Percentiles rank a stretch among this genome's conserved stretches.
Evolutionary conservation across 2,888 invertebrate species (phyloP).

Genomic region (Cryptosula pallasiana): DNA sequence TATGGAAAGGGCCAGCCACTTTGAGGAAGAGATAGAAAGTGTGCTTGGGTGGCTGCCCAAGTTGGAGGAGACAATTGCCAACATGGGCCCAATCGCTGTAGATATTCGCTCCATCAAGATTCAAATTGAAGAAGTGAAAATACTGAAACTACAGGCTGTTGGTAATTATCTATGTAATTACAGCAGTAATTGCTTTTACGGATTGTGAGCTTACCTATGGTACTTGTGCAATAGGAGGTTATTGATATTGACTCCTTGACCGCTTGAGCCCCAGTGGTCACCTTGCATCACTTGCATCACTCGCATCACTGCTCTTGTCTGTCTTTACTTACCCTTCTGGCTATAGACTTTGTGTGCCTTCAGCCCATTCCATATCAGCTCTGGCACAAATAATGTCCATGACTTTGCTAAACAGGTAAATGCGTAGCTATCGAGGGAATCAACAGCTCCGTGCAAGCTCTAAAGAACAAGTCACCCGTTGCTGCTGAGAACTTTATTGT

Average conservation of each 20-base stretch:
- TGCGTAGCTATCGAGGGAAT: slow-evolving; percentile 48
- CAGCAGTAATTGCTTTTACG: too few relatives aligned
- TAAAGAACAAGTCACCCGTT: slow-evolving; percentile 47
- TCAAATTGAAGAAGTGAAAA: slow-evolving; percentile 75
- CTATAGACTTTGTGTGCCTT: too few relatives aligned
- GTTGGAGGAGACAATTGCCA: slow-evolving; percentile 77
- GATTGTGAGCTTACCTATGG: too few relatives aligned
- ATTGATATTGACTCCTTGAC: too few relatives aligned
- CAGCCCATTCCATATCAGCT: too few relatives aligned
- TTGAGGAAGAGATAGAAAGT: slow-evolving; percentile 42
- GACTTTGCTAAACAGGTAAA: too few relatives aligned
- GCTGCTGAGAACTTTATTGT: slow-evolving; percentile 45
- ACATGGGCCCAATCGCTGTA: slow-evolving; percentile 81
- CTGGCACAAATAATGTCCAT: too few relatives aligned
- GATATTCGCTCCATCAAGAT: slow-evolving; percentile 77
- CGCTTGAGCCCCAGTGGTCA: too few relatives aligned
- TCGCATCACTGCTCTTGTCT: too few relatives aligned
- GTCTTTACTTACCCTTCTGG: too few relatives aligned
- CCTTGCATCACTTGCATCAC: too few relatives aligned
- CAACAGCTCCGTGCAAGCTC: slow-evolving; percentile 47
- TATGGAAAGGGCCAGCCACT: slow-evolving; percentile 43
- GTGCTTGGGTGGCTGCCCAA: slow-evolving; percentile 52
- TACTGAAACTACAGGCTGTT: slow-evolving; percentile 19
- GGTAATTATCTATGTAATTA: not conserved
- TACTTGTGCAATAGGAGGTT: too few relatives aligned